phyloP scores from a whole-genome alignment of 2,797 vertebrate species.

The Enteromius treurensis region DNA sequence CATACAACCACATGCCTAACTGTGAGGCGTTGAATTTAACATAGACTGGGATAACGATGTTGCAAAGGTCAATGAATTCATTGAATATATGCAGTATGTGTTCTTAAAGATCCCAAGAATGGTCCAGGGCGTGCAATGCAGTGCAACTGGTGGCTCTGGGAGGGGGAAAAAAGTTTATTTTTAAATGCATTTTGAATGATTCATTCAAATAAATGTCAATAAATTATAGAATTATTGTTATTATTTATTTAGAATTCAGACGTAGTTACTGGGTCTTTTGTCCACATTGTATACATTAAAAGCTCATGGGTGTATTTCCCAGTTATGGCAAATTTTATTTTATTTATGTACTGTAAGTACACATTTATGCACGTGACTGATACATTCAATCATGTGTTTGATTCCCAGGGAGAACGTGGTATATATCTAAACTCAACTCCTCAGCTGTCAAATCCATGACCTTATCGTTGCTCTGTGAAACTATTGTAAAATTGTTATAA shows the following conservation, averaged over 20 bases:
- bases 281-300: neutral
- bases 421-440: neutral
- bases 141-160: neutral
- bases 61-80: constrained; percentile 22
- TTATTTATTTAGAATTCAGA: too few species aligned
- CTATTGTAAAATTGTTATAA: neutral
- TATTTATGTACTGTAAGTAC: neutral
- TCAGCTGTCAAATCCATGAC: neutral
- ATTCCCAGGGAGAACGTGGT: neutral
- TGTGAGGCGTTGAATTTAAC: neutral
- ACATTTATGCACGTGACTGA: neutral
- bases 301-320: neutral
- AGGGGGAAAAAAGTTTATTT: neutral
- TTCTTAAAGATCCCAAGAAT: neutral
- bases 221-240: neutral
- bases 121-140: neutral
- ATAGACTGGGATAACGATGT: neutral
- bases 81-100: constrained; percentile 18
- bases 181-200: neutral
- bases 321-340: neutral
- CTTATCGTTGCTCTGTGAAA: neutral
- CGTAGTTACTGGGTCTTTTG: too few species aligned
- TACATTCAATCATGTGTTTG: neutral
- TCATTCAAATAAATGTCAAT: neutral
- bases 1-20: neutral